Conservation (phyloP, 2,888 invertebrate species). For the Portevinia maculata region DNA sequence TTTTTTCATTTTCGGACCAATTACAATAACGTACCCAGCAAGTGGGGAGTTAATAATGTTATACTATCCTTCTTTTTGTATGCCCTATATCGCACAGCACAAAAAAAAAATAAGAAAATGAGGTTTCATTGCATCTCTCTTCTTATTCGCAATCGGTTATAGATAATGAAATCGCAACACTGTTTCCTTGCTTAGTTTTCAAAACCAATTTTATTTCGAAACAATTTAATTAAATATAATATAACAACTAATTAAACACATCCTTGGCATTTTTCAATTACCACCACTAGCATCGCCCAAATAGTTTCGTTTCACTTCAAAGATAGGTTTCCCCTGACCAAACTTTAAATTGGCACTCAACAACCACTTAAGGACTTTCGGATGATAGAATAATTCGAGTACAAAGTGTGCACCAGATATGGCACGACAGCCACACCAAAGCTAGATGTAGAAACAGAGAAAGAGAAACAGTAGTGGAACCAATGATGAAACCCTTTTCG, state of each 20-base stretch:
- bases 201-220: slow-evolving; percentile 43
- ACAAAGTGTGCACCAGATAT: slow-evolving; percentile 56
- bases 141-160: background rate
- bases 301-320: slow-evolving; percentile 34
- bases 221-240: slow-evolving; percentile 61
- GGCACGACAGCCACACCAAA: background rate
- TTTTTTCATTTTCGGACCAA: too few species aligned
- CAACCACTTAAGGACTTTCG: slow-evolving; percentile 70
- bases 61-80: too few species aligned
- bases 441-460: background rate
- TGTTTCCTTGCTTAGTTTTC: slow-evolving; percentile 16
- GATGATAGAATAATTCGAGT: slow-evolving; percentile 61
- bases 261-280: slow-evolving; percentile 42
- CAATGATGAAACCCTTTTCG: slow-evolving; percentile 34
- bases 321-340: background rate
- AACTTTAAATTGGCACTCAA: slow-evolving; percentile 68
- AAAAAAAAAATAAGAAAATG: too few species aligned
- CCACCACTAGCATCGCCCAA: slow-evolving; percentile 33
- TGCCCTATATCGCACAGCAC: too few species aligned
- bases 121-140: too few species aligned
- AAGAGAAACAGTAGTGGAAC: background rate
- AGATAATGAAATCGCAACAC: slow-evolving; percentile 4
- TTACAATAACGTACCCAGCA: too few species aligned
- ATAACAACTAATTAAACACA: slow-evolving; percentile 67
- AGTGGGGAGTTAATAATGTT: too few species aligned